Evolutionary conservation across 2,113 vertebrate species (phyloP).

Genomic region (Syrrhaptes paradoxus): DNA sequence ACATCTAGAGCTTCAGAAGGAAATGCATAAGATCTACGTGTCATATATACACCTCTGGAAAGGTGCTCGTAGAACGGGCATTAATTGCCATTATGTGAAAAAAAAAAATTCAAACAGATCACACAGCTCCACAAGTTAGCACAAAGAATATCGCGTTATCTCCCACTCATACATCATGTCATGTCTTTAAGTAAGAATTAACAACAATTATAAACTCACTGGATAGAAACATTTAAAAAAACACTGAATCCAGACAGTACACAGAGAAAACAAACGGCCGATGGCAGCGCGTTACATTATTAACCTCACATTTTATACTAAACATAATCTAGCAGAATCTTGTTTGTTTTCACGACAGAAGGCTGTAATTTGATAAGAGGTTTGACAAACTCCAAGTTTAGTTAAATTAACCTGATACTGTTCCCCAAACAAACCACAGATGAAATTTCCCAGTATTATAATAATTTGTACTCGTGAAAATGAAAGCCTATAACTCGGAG

Average conservation of each 20-base stretch:
- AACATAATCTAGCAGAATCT: constrained; percentile 42
- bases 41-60: not conserved
- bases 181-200: constrained; percentile 40
- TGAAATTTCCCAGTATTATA: not conserved
- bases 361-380: constrained; percentile 31
- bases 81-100: not conserved
- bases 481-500: constrained; percentile 32
- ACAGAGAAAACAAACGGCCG: constrained; percentile 52
- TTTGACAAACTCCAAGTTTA: constrained; percentile 23
- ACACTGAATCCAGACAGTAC: not conserved
- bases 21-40: not conserved
- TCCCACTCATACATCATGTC: not conserved
- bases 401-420: constrained; percentile 32
- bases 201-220: constrained; percentile 21
- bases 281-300: constrained; percentile 17
- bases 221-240: not conserved
- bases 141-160: not conserved
- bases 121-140: not conserved
- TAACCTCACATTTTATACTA: constrained; percentile 41
- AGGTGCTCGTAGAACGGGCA: not conserved
- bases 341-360: constrained; percentile 27
- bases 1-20: not conserved
- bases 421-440: constrained; percentile 44
- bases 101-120: not conserved
- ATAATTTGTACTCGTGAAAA: constrained; percentile 36